Evolutionary conservation across 30 jellyfish, hydroid and myxozoan genomes (phyloP).

Genomic region (Turritopsis rubra): DNA sequence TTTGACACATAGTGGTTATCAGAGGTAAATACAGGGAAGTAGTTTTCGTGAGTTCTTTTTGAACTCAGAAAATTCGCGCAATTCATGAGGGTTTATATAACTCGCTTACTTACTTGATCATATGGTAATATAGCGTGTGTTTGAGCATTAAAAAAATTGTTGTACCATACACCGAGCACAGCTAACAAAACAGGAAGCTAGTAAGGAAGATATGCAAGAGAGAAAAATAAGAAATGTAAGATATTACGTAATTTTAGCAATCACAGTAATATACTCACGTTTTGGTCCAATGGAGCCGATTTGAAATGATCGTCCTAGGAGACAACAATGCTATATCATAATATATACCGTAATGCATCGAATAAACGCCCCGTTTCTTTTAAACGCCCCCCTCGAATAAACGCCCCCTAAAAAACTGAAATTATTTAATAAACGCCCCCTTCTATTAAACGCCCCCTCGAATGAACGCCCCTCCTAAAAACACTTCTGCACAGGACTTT

Average conservation of each 20-base stretch:
- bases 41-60: too few relatives aligned
- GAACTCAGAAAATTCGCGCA: too few relatives aligned
- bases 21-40: too few relatives aligned
- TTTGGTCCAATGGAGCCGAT: constrained; percentile 48
- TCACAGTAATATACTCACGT: constrained; percentile 23
- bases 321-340: constrained; percentile 12
- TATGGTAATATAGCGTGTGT: constrained; percentile 97
- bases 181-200: constrained; percentile 91
- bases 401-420: too few relatives aligned
- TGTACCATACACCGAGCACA: constrained; percentile 91
- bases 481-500: too few relatives aligned
- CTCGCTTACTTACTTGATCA: constrained; percentile 73
- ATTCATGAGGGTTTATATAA: not conserved
- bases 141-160: constrained; percentile 85
- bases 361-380: too few relatives aligned
- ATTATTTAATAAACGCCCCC: too few relatives aligned
- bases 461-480: too few relatives aligned
- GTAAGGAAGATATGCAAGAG: not conserved
- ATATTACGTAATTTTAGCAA: not conserved
- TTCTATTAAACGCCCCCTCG: too few relatives aligned
- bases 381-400: too few relatives aligned
- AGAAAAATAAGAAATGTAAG: not conserved
- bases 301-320: constrained; percentile 75
- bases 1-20: too few relatives aligned
- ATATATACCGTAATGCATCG: not conserved